Percentiles rank a stretch among this genome's conserved stretches.
phyloP scores from a whole-genome alignment of 2,888 invertebrate genomes.

The Abrostola tripartita region DNA sequence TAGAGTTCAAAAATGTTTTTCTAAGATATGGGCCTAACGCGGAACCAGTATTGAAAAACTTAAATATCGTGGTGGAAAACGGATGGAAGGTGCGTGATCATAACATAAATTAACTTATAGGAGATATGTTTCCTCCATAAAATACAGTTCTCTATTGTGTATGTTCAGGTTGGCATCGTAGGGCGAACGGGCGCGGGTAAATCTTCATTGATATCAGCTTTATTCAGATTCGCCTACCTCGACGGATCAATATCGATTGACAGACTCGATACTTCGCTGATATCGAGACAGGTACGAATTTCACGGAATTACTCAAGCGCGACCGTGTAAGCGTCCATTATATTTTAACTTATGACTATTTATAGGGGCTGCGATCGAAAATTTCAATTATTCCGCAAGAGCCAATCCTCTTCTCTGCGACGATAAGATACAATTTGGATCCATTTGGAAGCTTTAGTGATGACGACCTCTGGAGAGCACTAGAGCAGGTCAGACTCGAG shows the following conservation, averaged over 20 bases:
- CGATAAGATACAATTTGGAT: constrained; percentile 92
- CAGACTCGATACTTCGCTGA: constrained; percentile 86
- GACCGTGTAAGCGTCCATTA: constrained; percentile 24
- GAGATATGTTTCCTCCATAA: not conserved
- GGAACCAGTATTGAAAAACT: constrained; percentile 89
- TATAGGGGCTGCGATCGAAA: constrained; percentile 89
- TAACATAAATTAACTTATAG: not conserved
- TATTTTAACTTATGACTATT: constrained; percentile 43
- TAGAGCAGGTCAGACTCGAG: constrained; percentile 89
- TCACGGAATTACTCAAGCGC: constrained; percentile 31
- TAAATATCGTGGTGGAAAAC: constrained; percentile 77
- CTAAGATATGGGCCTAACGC: constrained; percentile 90
- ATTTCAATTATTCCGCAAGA: constrained; percentile 93
- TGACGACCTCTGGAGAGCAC: constrained; percentile 91
- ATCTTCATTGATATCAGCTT: constrained; percentile 90
- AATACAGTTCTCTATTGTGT: constrained; percentile 8
- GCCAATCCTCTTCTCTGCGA: constrained; percentile 92
- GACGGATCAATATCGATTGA: constrained; percentile 90
- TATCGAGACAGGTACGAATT: constrained; percentile 86
- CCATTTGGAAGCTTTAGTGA: constrained; percentile 92
- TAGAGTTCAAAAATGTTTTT: constrained; percentile 88
- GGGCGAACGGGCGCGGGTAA: constrained; percentile 94
- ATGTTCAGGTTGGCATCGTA: constrained; percentile 88
- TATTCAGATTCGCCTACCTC: constrained; percentile 91
- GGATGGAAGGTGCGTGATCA: constrained; percentile 79